Base-by-base conservation (phyloP, 2,888 invertebrate species). In the Chironomus riparius region DNA sequence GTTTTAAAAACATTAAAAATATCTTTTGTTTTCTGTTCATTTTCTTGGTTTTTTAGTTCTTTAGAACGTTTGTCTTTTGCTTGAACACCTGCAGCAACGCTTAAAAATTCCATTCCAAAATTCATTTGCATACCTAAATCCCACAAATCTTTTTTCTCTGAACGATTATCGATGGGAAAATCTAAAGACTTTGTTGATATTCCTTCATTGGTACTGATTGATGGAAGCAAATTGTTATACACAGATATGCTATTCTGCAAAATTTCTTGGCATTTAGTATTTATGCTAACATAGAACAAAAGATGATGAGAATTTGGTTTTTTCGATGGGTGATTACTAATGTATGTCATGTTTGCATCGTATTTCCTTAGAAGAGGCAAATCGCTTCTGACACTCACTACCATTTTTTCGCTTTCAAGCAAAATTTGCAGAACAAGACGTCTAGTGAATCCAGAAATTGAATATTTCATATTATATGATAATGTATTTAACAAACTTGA, bases 51-150 rank as follows among this genome's bases (percentile, higher is more conserved):
- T 83, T 92, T 90, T 71, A 90, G 89, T 84, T 93, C 93, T 83
- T 94, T 95, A 78, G 91, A 89, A 68, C 95, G 88, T 83, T 95
- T 95, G 83, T 95, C 95, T 85, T 95, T 94, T 73, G 94, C 94
- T 18, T 92, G 92, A 78, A 92, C 91, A 72, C 92, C 94, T 70
- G 95, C 94, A 10, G 93, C 93, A 76, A 94, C 90, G 79, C 92
- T 92, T n/a, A 93, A 82, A 77, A 87, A 85, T 77, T 87, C 86
- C 78, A 88, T 85, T 76, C 86, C 84, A 77, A 86, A 85, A 2
- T 85, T 84, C 78, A 85, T 82, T 75, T 84, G 84, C 15, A 81
- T 80, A 10, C 84, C 83, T 62, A 86, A 81, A 78, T 84, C 84
- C 83, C 85, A 86, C 78, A 84, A 82, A 68, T 85, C 83, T 73